These are phyloP conservation scores for Cercopithecus petaurista DNA, from an alignment of 2,797 vertebrate genomes.

Conservation along the genomic window DNA sequence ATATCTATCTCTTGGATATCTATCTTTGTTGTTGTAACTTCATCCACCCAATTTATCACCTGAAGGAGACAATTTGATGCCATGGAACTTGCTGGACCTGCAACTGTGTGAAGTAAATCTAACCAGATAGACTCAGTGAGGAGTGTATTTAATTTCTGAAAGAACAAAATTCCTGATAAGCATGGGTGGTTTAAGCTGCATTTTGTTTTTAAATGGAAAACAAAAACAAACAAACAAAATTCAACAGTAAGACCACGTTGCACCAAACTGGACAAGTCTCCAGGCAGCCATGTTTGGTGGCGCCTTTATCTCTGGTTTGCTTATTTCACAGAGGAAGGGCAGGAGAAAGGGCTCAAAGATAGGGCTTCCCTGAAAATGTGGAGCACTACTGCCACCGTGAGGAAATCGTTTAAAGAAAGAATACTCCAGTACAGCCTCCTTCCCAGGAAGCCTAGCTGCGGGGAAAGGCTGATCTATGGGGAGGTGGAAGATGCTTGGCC, in stretches of 20 bases:
- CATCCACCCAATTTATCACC: too few species aligned
- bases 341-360: not conserved
- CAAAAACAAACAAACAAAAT: not conserved
- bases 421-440: accelerated
- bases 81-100: too few species aligned
- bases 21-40: too few species aligned
- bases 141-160: not conserved
- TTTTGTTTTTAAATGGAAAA: not conserved
- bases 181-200: not conserved
- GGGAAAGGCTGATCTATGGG: too few species aligned
- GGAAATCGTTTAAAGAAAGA: not conserved
- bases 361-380: too few species aligned
- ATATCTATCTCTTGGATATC: too few species aligned
- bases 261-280: not conserved
- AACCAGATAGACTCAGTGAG: too few species aligned
- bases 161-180: not conserved
- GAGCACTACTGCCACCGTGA: not conserved
- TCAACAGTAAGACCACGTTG: not conserved
- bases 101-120: too few species aligned
- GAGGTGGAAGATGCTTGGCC: not conserved
- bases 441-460: not conserved
- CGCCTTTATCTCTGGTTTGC: not conserved
- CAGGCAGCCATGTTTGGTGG: not conserved
- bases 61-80: too few species aligned
- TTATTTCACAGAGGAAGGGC: not conserved